Conservation (phyloP, 1,140 invertebrate genomes). For the Oscheius sp. region DNA sequence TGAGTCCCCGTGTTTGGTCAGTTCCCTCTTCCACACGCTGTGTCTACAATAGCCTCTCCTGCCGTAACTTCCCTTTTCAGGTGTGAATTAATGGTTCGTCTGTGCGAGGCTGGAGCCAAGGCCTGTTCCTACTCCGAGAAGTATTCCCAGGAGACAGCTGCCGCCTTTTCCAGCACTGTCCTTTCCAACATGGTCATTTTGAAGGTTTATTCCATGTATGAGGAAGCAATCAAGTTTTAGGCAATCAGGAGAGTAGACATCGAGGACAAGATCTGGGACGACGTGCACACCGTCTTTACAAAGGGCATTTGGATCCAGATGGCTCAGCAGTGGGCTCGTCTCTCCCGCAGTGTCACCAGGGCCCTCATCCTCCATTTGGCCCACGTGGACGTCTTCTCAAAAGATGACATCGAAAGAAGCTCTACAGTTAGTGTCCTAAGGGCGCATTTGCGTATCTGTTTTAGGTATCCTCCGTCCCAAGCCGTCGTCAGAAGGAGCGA, state of each 20-base stretch:
- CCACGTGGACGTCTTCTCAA: conserved; percentile 43
- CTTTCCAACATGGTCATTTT: conserved; percentile 17
- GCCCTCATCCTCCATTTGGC: conserved; percentile 54
- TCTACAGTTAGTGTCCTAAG: neutral
- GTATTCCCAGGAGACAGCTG: conserved; percentile 45
- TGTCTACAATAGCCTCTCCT: too few relatives aligned
- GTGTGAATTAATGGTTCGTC: conserved; percentile 22
- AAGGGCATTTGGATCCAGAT: conserved; percentile 48
- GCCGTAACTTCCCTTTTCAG: conserved; percentile 5
- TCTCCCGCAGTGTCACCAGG: conserved; percentile 49
- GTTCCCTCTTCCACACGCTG: too few relatives aligned
- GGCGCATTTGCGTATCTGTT: neutral
- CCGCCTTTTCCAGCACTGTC: conserved; percentile 45
- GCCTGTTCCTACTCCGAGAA: conserved; percentile 40
- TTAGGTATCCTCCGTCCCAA: conserved; percentile 1
- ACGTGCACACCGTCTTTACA: conserved; percentile 49
- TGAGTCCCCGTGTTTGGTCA: conserved; percentile 48
- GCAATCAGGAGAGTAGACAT: conserved; percentile 52
- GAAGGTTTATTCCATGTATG: neutral
- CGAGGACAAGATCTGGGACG: conserved; percentile 57
- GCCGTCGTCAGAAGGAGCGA: conserved; percentile 3
- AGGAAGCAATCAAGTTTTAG: conserved; percentile 19
- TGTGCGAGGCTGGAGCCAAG: conserved; percentile 22
- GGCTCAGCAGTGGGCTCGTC: conserved; percentile 47
- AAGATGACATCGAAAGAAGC: conserved; percentile 19